Evolutionary conservation across 2,888 invertebrate genomes (phyloP).

Genomic region (Deilephila elpenor): DNA sequence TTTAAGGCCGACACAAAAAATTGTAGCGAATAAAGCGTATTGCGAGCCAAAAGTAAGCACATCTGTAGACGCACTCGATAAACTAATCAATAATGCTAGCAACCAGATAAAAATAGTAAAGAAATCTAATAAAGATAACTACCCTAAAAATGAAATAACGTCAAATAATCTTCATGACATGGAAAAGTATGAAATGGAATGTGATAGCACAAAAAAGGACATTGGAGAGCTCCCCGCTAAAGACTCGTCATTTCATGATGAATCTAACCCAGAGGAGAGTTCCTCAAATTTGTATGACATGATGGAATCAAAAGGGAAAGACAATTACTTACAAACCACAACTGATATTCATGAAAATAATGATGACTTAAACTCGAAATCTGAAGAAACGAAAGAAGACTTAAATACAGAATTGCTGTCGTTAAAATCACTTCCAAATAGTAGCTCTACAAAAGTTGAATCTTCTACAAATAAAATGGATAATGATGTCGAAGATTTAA

Average conservation of each 20-base stretch:
- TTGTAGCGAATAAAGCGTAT: constrained; percentile 26
- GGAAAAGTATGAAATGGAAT: constrained; percentile 30
- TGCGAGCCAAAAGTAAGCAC: constrained; percentile 44
- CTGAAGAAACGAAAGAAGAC: constrained; percentile 6
- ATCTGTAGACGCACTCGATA: constrained; percentile 68
- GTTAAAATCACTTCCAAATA: constrained; percentile 16
- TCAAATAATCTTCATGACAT: not conserved
- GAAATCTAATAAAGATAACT: constrained; percentile 49
- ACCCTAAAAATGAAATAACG: not conserved
- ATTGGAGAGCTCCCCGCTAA: constrained; percentile 26
- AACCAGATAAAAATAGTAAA: constrained; percentile 76
- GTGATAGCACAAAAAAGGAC: constrained; percentile 26
- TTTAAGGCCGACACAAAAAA: constrained; percentile 27
- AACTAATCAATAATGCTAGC: constrained; percentile 71
- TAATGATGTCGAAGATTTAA: not conserved
- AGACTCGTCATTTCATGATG: not conserved
- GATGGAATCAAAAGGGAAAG: not conserved
- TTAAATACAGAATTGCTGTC: not conserved
- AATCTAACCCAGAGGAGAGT: not conserved
- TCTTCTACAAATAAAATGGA: constrained; percentile 8
- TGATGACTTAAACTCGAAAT: not conserved
- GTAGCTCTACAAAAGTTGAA: constrained; percentile 23
- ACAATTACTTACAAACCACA: not conserved
- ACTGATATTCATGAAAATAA: not conserved
- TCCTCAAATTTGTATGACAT: not conserved